These are phyloP conservation scores for Muschampia plurimacula DNA, from an alignment of 2,888 invertebrate genomes.

Conservation along the genomic window DNA sequence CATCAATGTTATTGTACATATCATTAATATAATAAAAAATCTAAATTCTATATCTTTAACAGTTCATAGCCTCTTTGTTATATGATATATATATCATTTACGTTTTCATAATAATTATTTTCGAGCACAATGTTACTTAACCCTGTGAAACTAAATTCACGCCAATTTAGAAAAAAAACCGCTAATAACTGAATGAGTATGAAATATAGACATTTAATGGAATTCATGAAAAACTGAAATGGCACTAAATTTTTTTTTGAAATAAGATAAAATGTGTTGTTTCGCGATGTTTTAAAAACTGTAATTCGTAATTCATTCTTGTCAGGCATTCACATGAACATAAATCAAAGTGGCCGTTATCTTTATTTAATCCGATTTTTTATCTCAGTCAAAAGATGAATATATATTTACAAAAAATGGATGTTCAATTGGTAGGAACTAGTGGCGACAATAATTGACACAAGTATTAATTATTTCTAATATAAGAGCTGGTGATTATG, in stretches of 20 bases:
- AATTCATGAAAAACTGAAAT: neutral
- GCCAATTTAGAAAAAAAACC: constrained; percentile 9
- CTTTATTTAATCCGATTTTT: neutral
- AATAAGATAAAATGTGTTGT: constrained; percentile 3
- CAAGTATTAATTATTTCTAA: constrained; percentile 11
- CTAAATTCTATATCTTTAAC: constrained; percentile 46
- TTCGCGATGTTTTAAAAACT: neutral
- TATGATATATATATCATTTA: constrained; percentile 42
- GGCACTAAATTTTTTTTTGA: neutral
- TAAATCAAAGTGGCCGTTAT: constrained; percentile 14
- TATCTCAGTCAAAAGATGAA: neutral
- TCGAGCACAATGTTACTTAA: constrained; percentile 33
- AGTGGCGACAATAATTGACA: constrained; percentile 30
- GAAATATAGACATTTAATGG: neutral
- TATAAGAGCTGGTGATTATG: neutral
- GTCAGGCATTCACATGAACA: constrained; percentile 21
- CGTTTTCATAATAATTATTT: constrained; percentile 36
- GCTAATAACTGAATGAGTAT: neutral
- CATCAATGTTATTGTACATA: constrained; percentile 13
- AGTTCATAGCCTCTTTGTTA: constrained; percentile 61
- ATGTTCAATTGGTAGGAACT: constrained; percentile 31
- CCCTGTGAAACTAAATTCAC: constrained; percentile 35
- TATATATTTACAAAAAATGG: neutral
- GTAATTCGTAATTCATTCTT: constrained; percentile 1
- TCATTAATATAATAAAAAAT: constrained; percentile 37